phyloP scores from a whole-genome alignment of 2,888 invertebrate species.

The Eupithecia subfuscata region DNA sequence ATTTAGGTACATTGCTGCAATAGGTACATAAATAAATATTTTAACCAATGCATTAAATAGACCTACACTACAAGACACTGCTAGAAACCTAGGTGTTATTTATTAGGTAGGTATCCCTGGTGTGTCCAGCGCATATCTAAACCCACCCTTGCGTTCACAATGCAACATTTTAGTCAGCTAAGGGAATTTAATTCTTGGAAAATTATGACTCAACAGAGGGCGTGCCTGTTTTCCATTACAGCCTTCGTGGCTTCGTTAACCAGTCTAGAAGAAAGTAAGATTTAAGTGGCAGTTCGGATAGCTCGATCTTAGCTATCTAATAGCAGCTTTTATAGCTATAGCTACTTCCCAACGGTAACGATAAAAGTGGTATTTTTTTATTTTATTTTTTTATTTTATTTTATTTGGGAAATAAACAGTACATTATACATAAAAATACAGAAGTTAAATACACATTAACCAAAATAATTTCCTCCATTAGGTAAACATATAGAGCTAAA shows the following conservation, averaged over 20 bases:
- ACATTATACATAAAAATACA: too few relatives aligned
- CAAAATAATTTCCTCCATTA: too few relatives aligned
- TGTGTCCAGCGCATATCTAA: too few relatives aligned
- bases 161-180: background rate
- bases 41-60: too few relatives aligned
- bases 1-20: too few relatives aligned
- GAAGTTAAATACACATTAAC: too few relatives aligned
- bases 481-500: too few relatives aligned
- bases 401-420: too few relatives aligned
- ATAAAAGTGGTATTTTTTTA: slow-evolving; percentile 23
- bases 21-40: too few relatives aligned
- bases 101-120: too few relatives aligned
- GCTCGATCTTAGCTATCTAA: slow-evolving; percentile 24
- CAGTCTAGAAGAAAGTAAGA: slow-evolving; percentile 33
- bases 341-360: slow-evolving; percentile 25
- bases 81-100: background rate
- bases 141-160: slow-evolving; percentile 1
- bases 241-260: slow-evolving; percentile 9
- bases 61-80: too few relatives aligned
- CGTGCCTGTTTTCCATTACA: slow-evolving; percentile 25
- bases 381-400: too few relatives aligned
- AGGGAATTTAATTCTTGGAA: background rate
- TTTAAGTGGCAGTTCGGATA: slow-evolving; percentile 21
- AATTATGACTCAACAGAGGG: slow-evolving; percentile 32
- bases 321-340: slow-evolving; percentile 26